phyloP scores from a whole-genome alignment of 2,113 vertebrate genomes.

The Tychaedon coryphoeus region DNA sequence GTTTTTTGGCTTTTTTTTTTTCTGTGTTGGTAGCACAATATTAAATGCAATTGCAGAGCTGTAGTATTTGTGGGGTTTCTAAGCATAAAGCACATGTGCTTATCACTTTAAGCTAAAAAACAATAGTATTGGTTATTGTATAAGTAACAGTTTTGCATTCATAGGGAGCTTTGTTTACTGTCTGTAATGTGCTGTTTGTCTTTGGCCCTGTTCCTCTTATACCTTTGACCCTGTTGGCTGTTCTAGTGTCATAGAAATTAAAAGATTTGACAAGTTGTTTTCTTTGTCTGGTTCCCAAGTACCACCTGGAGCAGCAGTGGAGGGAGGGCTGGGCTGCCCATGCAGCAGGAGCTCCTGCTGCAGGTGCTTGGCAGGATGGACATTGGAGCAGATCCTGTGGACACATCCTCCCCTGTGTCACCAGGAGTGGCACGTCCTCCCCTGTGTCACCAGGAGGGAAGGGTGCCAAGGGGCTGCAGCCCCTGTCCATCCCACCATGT shows the following conservation, averaged over 20 bases:
- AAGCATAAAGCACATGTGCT: slow-evolving; percentile 2
- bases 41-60: not conserved
- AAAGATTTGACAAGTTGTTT: slow-evolving; percentile 50
- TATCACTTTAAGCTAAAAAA: not conserved
- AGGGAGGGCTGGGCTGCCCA: not conserved
- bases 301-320: not conserved
- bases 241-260: slow-evolving; percentile 55
- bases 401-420: accelerated
- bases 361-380: not conserved
- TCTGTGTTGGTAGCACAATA: not conserved
- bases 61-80: not conserved
- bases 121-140: not conserved
- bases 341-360: not conserved
- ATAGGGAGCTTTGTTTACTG: slow-evolving; percentile 40
- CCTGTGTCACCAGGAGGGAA: not conserved
- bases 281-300: not conserved
- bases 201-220: not conserved
- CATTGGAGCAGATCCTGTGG: accelerated
- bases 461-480: not conserved
- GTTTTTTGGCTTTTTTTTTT: not conserved
- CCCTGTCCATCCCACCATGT: accelerated
- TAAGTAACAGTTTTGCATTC: not conserved
- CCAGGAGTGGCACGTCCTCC: not conserved
- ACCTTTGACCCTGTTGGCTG: slow-evolving; percentile 32
- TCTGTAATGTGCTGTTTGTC: slow-evolving; percentile 24